Percentiles rank a stretch among this genome's conserved stretches.
These are phyloP conservation scores for Heteropelma amictum DNA, from an alignment of 2,888 invertebrate species.

Conservation along the genomic window DNA sequence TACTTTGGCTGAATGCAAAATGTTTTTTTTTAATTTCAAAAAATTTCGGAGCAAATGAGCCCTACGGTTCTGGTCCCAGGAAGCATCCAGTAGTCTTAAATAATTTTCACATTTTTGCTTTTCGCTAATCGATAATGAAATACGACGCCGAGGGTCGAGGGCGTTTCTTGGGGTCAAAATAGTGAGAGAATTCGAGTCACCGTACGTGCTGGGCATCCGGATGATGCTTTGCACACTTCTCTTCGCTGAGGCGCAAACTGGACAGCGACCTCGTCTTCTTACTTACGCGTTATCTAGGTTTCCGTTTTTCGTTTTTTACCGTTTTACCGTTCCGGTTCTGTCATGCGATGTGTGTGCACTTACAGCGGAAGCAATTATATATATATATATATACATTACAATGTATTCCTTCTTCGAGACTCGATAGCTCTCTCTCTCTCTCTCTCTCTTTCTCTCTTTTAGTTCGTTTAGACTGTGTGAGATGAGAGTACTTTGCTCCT, in stretches of 20 bases:
- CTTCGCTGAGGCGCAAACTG: conserved; percentile 51
- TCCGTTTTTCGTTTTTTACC: conserved; percentile 31
- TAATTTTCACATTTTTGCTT: too few relatives aligned
- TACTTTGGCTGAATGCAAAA: too few relatives aligned
- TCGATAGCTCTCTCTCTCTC: too few relatives aligned
- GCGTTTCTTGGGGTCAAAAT: conserved; percentile 16
- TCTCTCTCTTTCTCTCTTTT: too few relatives aligned
- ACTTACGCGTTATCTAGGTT: conserved; percentile 49
- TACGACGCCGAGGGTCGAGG: too few relatives aligned
- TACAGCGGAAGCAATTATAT: not conserved
- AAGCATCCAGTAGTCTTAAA: too few relatives aligned
- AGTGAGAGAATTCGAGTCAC: conserved; percentile 42
- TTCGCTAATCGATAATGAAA: too few relatives aligned
- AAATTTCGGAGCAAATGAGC: too few relatives aligned
- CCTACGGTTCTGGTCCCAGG: too few relatives aligned
- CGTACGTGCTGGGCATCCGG: conserved; percentile 57
- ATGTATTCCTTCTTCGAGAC: not conserved
- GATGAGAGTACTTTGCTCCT: not conserved
- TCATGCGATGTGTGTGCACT: not conserved
- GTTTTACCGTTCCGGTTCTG: conserved; percentile 10
- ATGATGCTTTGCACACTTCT: conserved; percentile 42
- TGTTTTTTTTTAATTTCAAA: too few relatives aligned
- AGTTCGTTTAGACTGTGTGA: conserved; percentile 7
- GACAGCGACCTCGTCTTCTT: conserved; percentile 49
- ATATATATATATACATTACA: not conserved